phyloP scores from a whole-genome alignment of 1,140 invertebrate genomes.

The Tetragnatha versicolor region DNA sequence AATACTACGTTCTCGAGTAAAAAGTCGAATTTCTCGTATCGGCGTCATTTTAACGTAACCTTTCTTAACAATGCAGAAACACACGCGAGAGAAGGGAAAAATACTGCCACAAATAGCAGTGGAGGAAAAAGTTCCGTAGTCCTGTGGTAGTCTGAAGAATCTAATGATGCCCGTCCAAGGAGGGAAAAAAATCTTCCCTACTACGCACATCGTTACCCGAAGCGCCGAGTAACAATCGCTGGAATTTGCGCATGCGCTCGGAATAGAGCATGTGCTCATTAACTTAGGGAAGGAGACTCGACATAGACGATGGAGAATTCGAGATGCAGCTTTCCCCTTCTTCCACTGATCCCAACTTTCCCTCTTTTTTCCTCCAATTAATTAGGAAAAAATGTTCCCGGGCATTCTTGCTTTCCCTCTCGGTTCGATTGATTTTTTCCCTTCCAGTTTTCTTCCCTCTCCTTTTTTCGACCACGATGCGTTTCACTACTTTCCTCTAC shows the following conservation, averaged over 20 bases:
- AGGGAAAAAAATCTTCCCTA: slow-evolving; percentile 4
- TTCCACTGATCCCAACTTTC: slow-evolving; percentile 39
- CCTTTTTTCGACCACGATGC: slow-evolving; percentile 18
- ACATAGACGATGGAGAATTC: slow-evolving; percentile 46
- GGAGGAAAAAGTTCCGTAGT: slow-evolving; percentile 20
- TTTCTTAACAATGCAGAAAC: slow-evolving; percentile 10
- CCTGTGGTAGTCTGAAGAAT: slow-evolving; percentile 44
- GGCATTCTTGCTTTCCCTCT: slow-evolving; percentile 31
- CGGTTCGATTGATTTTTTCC: slow-evolving; percentile 27
- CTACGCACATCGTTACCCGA: slow-evolving; percentile 37
- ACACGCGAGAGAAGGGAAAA: background rate
- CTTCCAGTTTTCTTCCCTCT: background rate
- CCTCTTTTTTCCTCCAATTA: slow-evolving; percentile 46
- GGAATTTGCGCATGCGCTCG: slow-evolving; percentile 46
- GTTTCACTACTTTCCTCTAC: slow-evolving; percentile 3
- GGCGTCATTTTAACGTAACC: slow-evolving; percentile 6
- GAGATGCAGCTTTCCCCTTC: slow-evolving; percentile 23
- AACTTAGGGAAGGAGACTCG: slow-evolving; percentile 45
- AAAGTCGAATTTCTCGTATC: background rate
- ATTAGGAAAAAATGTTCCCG: slow-evolving; percentile 47
- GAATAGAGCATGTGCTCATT: slow-evolving; percentile 42
- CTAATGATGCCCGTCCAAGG: slow-evolving; percentile 29
- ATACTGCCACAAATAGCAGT: slow-evolving; percentile 8
- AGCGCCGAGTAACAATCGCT: slow-evolving; percentile 46
- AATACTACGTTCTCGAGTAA: no score